phyloP scores from a whole-genome alignment of 2,797 vertebrate genomes.

The Danio choprae region DNA sequence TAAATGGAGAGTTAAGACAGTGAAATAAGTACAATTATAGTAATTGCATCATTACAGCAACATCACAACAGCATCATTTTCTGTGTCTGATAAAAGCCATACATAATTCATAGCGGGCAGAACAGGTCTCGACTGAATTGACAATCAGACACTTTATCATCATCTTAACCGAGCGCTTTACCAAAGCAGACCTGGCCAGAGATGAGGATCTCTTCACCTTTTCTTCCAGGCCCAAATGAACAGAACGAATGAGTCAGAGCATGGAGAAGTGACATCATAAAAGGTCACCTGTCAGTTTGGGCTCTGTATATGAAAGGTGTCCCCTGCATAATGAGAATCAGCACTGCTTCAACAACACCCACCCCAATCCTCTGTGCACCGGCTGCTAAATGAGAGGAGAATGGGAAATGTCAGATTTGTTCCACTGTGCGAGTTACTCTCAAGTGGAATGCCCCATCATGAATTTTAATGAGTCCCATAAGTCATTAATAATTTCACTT shows the following conservation, averaged over 20 bases:
- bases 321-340: constrained; percentile 57
- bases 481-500: constrained; percentile 51
- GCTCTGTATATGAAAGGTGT: constrained; percentile 48
- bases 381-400: constrained; percentile 38
- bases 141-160: constrained; percentile 50
- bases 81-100: constrained; percentile 42
- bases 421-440: constrained; percentile 47
- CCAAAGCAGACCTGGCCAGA: constrained; percentile 23
- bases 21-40: constrained; percentile 27
- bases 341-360: constrained; percentile 23
- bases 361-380: constrained; percentile 34
- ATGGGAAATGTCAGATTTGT: constrained; percentile 57
- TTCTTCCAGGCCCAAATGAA: constrained; percentile 34
- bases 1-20: constrained; percentile 4
- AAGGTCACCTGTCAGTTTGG: constrained; percentile 60
- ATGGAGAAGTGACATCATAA: constrained; percentile 51
- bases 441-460: constrained; percentile 43
- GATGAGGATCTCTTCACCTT: constrained; percentile 42
- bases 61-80: constrained; percentile 41
- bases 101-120: constrained; percentile 43
- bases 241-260: constrained; percentile 53
- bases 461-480: constrained; percentile 57
- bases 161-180: constrained; percentile 39
- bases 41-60: constrained; percentile 34
- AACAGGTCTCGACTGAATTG: constrained; percentile 38